Conservation (phyloP, 2,113 vertebrate species). For the Myotis yumanensis region DNA sequence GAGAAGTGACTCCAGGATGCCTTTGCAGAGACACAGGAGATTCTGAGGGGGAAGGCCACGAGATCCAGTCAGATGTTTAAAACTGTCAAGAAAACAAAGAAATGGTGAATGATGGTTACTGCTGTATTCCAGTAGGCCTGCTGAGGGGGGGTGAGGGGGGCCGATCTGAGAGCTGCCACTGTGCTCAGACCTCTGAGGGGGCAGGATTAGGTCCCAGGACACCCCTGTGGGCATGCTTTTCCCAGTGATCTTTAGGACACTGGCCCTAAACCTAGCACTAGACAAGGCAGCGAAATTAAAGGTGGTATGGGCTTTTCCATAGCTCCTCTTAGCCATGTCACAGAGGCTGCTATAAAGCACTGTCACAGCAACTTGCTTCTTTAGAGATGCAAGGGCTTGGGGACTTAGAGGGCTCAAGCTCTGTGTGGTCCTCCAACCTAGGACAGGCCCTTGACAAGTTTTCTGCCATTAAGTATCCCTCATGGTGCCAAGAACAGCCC, state of each 20-base stretch:
- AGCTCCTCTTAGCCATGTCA: not conserved
- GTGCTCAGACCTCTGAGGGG: not conserved
- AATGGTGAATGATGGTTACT: not conserved
- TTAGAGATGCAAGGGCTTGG: not conserved
- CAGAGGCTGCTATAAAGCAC: not conserved
- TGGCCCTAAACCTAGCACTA: not conserved
- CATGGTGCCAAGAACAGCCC: not conserved
- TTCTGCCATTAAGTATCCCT: not conserved
- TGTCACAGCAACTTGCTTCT: too few species aligned
- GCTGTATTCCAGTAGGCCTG: not conserved
- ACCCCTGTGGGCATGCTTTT: not conserved
- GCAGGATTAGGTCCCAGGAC: not conserved
- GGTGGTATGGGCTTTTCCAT: not conserved
- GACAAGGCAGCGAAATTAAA: not conserved
- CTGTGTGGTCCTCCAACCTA: not conserved
- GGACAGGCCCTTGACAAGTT: not conserved
- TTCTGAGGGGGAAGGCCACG: constrained; percentile 72
- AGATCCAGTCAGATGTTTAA: constrained; percentile 80
- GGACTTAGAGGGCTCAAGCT: not conserved
- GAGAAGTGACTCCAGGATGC: constrained; percentile 67
- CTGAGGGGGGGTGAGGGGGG: not conserved
- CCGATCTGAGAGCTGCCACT: not conserved
- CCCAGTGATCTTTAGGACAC: not conserved
- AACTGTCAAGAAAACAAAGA: constrained; percentile 81
- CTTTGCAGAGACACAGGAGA: constrained; percentile 78